Evolutionary conservation across 2,888 invertebrate species (phyloP), one percentile per base, ranked within the genome.

Genomic region (Netelia fuscicornis): DNA sequence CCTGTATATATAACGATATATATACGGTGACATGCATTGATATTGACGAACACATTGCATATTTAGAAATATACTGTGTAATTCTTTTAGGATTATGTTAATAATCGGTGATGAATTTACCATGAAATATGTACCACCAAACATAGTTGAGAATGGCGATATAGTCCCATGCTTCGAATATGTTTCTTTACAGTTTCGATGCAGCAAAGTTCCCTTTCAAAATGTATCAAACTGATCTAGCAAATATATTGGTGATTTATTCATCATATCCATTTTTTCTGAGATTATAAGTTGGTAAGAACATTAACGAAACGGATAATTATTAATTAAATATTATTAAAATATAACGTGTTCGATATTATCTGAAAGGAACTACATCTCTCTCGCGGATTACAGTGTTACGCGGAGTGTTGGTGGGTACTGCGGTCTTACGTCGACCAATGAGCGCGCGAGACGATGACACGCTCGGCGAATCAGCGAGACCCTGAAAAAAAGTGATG

Each of bases 381-480:
- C n/a, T 9, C 10, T 3, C 23, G 82, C 82, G 85, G 52, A 52
- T 54, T 62, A 54, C 56, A 70, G 8, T 10, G n/a, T 20, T 25
- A 13, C 65, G 37, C 70, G 58, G 70, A 81, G 86, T 75, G 88
- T 84, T 81, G 56, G 65, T 81, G 76, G 84, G 86, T 86, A 85
- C 85, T 88, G 88, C 88, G 88, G 88, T 84, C 83, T 68, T 79
- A 56, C 64, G 20, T 54, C 58, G 56, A 58, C 88, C 88, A 88
- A 88, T 87, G 13, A 64, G 71, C 81, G 52, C 13, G 44, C 56
- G 17, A 9, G 37, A 13, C 42, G 70, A 67, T 79, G 85, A 82
- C 72, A 83, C 84, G 83, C 79, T 84, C 83, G 71, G 68, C 87
- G 78, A 86, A 87, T 87, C 85, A 76, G 44, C 11, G 70, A 48